Evolutionary conservation across 2,888 invertebrate genomes (phyloP).

Genomic region (Agrochola litura): DNA sequence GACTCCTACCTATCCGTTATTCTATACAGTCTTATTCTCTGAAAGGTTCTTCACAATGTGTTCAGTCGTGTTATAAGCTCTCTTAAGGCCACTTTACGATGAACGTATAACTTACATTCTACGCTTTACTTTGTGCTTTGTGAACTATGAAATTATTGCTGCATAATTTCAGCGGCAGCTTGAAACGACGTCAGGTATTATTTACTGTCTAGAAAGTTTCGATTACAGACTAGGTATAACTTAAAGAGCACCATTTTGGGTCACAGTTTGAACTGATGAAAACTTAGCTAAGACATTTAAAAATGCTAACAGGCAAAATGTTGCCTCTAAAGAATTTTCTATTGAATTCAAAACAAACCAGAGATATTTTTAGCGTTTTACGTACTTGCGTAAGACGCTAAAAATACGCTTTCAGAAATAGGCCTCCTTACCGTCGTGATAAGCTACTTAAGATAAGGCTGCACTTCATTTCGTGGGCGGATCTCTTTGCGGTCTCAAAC

Average conservation of each 20-base stretch:
- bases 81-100: conserved; percentile 75
- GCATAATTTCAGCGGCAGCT: conserved; percentile 71
- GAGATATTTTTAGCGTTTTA: conserved; percentile 25
- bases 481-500: conserved; percentile 44
- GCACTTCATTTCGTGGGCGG: conserved; percentile 52
- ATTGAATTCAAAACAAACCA: not conserved
- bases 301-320: not conserved
- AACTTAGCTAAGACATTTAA: not conserved
- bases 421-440: conserved; percentile 35
- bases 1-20: conserved; percentile 63
- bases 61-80: conserved; percentile 75
- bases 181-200: conserved; percentile 65
- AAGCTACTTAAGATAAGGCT: conserved; percentile 57
- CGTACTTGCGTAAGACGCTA: too few relatives aligned
- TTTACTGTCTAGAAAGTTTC: conserved; percentile 64
- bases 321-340: not conserved
- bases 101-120: conserved; percentile 71
- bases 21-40: conserved; percentile 65
- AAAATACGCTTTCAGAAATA: conserved; percentile 26
- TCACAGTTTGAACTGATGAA: not conserved
- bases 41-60: conserved; percentile 70
- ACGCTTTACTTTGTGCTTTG: conserved; percentile 73
- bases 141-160: conserved; percentile 76
- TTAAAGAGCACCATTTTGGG: conserved; percentile 12
- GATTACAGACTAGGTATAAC: conserved; percentile 38